Evolutionary conservation across 2,113 vertebrate genomes (phyloP).

Genomic region (Gulo gulo): DNA sequence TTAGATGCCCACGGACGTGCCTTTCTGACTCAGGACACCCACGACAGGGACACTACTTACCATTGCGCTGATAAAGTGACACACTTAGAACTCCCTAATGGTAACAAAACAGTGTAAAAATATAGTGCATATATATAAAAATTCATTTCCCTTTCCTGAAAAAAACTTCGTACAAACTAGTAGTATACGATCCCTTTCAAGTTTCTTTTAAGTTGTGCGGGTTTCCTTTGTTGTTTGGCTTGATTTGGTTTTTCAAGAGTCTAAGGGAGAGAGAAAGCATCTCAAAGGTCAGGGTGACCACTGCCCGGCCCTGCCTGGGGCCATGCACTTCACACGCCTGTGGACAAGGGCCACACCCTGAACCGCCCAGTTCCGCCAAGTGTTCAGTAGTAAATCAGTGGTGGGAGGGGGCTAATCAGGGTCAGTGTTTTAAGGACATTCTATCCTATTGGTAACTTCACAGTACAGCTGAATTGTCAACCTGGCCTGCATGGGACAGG

Average conservation of each 20-base stretch:
- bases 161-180: slow-evolving; percentile 83
- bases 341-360: neutral
- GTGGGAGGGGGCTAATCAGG: slow-evolving; percentile 70
- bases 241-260: slow-evolving; percentile 42
- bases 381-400: slow-evolving; percentile 65
- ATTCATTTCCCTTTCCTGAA: slow-evolving; percentile 84
- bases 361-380: neutral
- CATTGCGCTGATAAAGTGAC: slow-evolving; percentile 78
- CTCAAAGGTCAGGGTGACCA: neutral
- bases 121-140: slow-evolving; percentile 80
- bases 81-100: slow-evolving; percentile 75
- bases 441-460: slow-evolving; percentile 61
- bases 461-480: slow-evolving; percentile 72
- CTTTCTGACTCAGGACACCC: slow-evolving; percentile 69
- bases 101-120: slow-evolving; percentile 86
- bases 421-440: slow-evolving; percentile 59
- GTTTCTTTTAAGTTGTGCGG: slow-evolving; percentile 75
- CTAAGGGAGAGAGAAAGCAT: neutral
- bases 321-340: neutral
- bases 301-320: neutral
- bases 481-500: slow-evolving; percentile 21
- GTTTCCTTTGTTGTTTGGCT: slow-evolving; percentile 55
- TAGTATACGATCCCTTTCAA: slow-evolving; percentile 82
- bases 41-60: slow-evolving; percentile 65
- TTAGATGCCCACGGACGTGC: slow-evolving; percentile 72